Percentiles rank a stretch among this genome's conserved stretches.
These are phyloP conservation scores for Apamea epomidion DNA, from an alignment of 2,888 invertebrate species.

Conservation along the genomic window DNA sequence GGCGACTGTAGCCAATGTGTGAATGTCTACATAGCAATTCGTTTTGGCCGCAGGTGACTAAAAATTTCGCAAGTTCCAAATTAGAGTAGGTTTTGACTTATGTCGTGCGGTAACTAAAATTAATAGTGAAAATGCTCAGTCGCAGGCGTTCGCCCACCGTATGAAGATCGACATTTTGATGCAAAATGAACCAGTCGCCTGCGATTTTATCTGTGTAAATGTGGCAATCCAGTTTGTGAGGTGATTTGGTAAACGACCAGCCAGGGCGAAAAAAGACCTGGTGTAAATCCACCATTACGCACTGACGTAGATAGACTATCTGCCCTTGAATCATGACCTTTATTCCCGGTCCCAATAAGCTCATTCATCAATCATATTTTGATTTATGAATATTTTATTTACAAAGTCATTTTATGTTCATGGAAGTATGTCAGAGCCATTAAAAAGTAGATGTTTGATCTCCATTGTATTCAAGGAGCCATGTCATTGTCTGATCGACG, in stretches of 20 bases:
- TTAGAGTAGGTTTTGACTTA: too few relatives aligned
- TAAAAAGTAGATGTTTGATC: constrained; percentile 68
- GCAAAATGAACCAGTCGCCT: background rate
- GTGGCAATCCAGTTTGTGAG: background rate
- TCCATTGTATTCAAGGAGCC: constrained; percentile 71
- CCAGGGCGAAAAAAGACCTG: background rate
- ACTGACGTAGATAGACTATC: constrained; percentile 17
- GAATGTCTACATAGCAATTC: too few relatives aligned
- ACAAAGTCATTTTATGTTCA: constrained; percentile 68
- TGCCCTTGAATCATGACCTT: constrained; percentile 35
- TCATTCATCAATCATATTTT: constrained; percentile 56
- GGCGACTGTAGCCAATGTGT: too few relatives aligned
- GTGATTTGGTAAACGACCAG: background rate
- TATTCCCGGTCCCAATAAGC: constrained; percentile 16
- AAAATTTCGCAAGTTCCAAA: too few relatives aligned
- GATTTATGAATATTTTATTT: constrained; percentile 64
- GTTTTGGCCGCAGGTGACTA: too few relatives aligned
- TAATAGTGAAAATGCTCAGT: background rate
- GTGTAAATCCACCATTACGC: background rate
- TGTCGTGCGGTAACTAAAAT: too few relatives aligned
- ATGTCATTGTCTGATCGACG: constrained; percentile 71
- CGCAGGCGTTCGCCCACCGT: background rate
- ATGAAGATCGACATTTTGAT: background rate
- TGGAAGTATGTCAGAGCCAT: constrained; percentile 69
- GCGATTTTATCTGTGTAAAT: background rate